phyloP scores from a whole-genome alignment of 2,888 invertebrate species.

The Allacma fusca region DNA sequence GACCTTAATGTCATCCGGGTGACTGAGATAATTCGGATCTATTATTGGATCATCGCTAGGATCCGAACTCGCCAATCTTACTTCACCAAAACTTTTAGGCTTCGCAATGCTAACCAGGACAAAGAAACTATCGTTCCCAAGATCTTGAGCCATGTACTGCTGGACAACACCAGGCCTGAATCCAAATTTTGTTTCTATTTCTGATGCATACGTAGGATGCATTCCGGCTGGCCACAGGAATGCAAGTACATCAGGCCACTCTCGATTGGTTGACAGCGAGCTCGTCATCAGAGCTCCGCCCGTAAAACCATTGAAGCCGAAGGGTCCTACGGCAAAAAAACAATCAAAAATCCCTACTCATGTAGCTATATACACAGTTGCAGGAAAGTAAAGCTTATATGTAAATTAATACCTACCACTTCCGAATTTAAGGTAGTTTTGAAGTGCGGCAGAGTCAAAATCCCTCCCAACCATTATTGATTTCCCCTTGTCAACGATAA shows the following conservation, averaged over 20 bases:
- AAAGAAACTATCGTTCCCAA: constrained; percentile 53
- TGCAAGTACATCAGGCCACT: too few species aligned
- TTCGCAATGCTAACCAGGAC: constrained; percentile 49
- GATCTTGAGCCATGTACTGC: constrained; percentile 45
- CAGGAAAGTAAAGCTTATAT: too few species aligned
- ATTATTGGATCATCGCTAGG: constrained; percentile 51
- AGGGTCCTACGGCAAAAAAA: too few species aligned
- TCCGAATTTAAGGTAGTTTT: not conserved
- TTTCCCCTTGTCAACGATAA: constrained; percentile 49
- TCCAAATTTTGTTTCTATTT: constrained; percentile 30
- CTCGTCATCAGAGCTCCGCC: too few species aligned
- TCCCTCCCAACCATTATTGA: constrained; percentile 56
- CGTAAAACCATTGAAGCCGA: too few species aligned
- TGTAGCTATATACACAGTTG: too few species aligned
- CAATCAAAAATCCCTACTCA: too few species aligned
- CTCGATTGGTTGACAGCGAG: too few species aligned
- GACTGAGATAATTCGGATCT: too few species aligned
- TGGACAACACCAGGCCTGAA: constrained; percentile 44
- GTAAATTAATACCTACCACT: constrained; percentile 42
- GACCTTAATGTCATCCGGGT: constrained; percentile 51
- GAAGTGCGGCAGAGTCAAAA: constrained; percentile 15
- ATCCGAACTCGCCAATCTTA: constrained; percentile 47
- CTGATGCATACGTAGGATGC: not conserved
- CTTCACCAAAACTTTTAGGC: constrained; percentile 52
- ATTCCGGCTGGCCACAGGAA: too few species aligned